A percentile compares a stretch with the other conserved stretches of the same genome.
Evolutionary conservation across 2,797 vertebrate species (phyloP).

Genomic region (Darevskia nairensis): DNA sequence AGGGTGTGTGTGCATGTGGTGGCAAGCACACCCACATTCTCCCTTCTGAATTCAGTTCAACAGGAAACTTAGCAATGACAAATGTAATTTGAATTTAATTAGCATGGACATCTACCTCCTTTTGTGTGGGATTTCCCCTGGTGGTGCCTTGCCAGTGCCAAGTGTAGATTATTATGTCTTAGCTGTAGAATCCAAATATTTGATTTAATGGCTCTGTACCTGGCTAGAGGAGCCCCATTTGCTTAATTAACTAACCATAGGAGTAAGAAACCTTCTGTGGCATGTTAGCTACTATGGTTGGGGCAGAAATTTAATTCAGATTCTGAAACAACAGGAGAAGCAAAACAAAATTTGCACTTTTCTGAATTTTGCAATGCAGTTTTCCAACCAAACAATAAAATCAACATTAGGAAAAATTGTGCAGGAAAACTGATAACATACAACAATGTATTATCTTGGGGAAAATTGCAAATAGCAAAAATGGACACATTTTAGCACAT

Average conservation of each 20-base stretch:
- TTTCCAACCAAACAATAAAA: too few relatives aligned
- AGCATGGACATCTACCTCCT: background rate
- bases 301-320: too few relatives aligned
- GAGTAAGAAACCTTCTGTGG: background rate
- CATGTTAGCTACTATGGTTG: background rate
- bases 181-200: background rate
- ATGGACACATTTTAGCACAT: too few relatives aligned
- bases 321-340: too few relatives aligned
- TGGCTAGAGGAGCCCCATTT: background rate
- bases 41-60: background rate
- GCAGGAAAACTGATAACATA: too few relatives aligned
- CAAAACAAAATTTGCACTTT: too few relatives aligned
- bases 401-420: too few relatives aligned
- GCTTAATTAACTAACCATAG: background rate
- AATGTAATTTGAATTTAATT: constrained; percentile 19
- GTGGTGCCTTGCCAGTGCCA: background rate
- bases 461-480: too few relatives aligned
- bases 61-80: background rate
- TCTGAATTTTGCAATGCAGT: too few relatives aligned
- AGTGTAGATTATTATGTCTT: background rate
- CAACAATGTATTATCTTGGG: too few relatives aligned
- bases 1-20: background rate
- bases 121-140: background rate
- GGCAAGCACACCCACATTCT: too few relatives aligned
- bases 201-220: background rate